These are phyloP conservation scores for Pachyrhynchus sulphureomaculatus DNA, from an alignment of 1,140 invertebrate genomes.

Conservation along the genomic window DNA sequence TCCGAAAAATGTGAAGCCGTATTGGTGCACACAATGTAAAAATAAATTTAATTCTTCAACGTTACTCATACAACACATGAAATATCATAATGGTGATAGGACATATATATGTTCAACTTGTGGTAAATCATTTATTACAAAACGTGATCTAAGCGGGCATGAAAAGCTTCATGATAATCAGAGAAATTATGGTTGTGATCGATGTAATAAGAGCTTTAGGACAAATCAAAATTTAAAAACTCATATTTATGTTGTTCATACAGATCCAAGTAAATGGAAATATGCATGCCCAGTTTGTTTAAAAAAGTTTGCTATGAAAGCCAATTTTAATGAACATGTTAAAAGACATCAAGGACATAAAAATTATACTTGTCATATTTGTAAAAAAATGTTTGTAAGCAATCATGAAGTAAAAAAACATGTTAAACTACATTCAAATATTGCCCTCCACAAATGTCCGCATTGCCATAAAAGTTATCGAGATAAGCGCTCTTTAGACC, in stretches of 20 bases:
- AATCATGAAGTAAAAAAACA: slow-evolving; percentile 41
- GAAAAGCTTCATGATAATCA: slow-evolving; percentile 64
- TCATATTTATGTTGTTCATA: slow-evolving; percentile 42
- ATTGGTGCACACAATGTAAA: slow-evolving; percentile 32
- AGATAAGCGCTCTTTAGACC: slow-evolving; percentile 30
- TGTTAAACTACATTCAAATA: slow-evolving; percentile 38
- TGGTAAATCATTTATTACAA: slow-evolving; percentile 61
- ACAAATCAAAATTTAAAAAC: slow-evolving; percentile 39
- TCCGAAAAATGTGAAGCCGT: slow-evolving; percentile 36
- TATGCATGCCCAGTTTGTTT: slow-evolving; percentile 36
- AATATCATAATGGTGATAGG: slow-evolving; percentile 37
- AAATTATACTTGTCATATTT: slow-evolving; percentile 70
- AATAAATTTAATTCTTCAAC: slow-evolving; percentile 35
- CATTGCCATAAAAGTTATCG: slow-evolving; percentile 45
- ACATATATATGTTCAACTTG: slow-evolving; percentile 55
- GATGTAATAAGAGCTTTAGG: slow-evolving; percentile 62
- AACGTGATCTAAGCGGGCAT: slow-evolving; percentile 55
- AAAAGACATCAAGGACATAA: slow-evolving; percentile 70
- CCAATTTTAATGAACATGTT: slow-evolving; percentile 61
- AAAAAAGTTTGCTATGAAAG: slow-evolving; percentile 40
- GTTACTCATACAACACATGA: slow-evolving; percentile 38
- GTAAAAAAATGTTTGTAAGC: slow-evolving; percentile 67
- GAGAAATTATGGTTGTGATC: slow-evolving; percentile 68
- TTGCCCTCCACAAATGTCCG: slow-evolving; percentile 37
- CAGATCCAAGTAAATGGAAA: slow-evolving; percentile 41